Percentiles rank a stretch among this genome's conserved stretches.
phyloP scores from a whole-genome alignment of 2,888 invertebrate species.

The Chesias legatella region DNA sequence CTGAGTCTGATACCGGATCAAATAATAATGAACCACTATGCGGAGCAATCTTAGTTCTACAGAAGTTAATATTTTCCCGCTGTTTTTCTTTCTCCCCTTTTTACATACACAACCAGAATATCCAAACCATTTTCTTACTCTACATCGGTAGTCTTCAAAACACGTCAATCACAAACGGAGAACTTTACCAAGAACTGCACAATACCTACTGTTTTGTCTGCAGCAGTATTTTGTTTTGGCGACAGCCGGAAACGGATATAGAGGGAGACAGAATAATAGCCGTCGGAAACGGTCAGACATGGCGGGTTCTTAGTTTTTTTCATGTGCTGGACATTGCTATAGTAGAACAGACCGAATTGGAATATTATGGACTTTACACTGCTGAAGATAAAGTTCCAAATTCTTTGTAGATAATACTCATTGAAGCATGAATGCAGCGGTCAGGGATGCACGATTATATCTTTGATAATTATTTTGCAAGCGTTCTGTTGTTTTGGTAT shows the following conservation, averaged over 20 bases:
- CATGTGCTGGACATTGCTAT: constrained; percentile 68
- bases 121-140: neutral
- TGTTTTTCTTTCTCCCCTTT: too few species aligned
- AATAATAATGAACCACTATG: too few species aligned
- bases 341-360: constrained; percentile 47
- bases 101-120: too few species aligned
- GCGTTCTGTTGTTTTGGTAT: constrained; percentile 7
- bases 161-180: constrained; percentile 29
- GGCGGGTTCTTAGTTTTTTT: constrained; percentile 74
- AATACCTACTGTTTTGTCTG: constrained; percentile 49
- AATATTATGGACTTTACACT: constrained; percentile 30
- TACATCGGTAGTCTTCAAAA: constrained; percentile 7
- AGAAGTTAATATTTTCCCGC: too few species aligned
- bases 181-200: constrained; percentile 21
- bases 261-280: constrained; percentile 81
- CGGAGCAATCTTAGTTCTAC: too few species aligned
- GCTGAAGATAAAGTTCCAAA: constrained; percentile 20
- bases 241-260: constrained; percentile 79
- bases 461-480: constrained; percentile 21
- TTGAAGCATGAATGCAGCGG: constrained; percentile 25
- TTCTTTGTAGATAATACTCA: constrained; percentile 23
- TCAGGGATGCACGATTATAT: constrained; percentile 39
- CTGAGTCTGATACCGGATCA: constrained; percentile 1
- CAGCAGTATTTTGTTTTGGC: constrained; percentile 72
- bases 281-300: constrained; percentile 81